These are phyloP conservation scores for Pachymerium ferrugineum DNA, from an alignment of 2,888 invertebrate genomes.

Conservation along the genomic window DNA sequence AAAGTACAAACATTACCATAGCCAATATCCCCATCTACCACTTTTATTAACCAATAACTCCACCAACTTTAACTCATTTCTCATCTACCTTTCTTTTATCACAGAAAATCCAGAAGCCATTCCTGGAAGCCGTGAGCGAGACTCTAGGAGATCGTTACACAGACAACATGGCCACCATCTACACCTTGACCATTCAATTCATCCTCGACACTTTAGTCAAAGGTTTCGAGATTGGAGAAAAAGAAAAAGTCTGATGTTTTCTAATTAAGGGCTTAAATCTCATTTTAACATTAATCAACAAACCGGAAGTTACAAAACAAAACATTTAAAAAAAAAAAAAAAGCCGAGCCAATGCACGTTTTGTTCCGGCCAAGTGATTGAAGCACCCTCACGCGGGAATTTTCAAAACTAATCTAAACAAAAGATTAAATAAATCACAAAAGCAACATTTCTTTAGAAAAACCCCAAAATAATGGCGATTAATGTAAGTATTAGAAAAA, in stretches of 20 bases:
- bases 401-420: neutral
- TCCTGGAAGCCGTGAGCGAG: constrained; percentile 74
- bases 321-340: neutral
- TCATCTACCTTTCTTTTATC: constrained; percentile 37
- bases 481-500: neutral
- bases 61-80: too few species aligned
- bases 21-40: too few species aligned
- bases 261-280: too few species aligned
- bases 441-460: neutral
- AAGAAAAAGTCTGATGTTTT: neutral
- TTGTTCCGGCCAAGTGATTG: neutral
- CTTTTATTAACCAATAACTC: too few species aligned
- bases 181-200: constrained; percentile 79
- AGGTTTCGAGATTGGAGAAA: constrained; percentile 59
- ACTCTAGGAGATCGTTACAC: constrained; percentile 84
- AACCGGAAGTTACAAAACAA: neutral
- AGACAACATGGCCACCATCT: constrained; percentile 80
- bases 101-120: constrained; percentile 83
- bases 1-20: too few species aligned
- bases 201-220: constrained; percentile 76
- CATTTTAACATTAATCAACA: neutral
- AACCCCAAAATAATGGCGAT: too few species aligned
- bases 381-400: neutral
- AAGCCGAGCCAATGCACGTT: constrained; percentile 8
- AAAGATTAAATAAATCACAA: neutral